Conservation (phyloP, 2,113 vertebrate species). For the Petrocephalus microphthalmus region DNA sequence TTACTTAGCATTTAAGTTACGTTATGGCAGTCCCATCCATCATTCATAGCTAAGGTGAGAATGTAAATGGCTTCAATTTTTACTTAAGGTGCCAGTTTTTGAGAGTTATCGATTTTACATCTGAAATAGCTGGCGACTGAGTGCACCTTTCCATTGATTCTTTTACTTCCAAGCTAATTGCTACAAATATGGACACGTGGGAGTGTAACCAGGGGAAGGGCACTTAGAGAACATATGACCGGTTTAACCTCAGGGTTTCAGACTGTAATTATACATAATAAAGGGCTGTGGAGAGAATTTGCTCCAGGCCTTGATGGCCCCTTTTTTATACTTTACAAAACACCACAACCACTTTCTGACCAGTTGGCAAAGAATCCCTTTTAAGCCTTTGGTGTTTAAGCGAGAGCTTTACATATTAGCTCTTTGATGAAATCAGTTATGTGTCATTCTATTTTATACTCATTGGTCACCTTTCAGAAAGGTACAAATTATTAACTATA, state of each 20-base stretch:
- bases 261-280: constrained; percentile 54
- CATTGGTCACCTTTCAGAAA: neutral
- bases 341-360: constrained; percentile 6
- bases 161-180: constrained; percentile 53
- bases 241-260: constrained; percentile 50
- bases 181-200: constrained; percentile 42
- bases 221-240: constrained; percentile 52
- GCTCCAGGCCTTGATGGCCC: constrained; percentile 33
- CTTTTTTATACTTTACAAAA: constrained; percentile 18
- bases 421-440: neutral
- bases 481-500: neutral
- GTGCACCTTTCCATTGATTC: constrained; percentile 46
- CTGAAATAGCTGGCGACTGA: constrained; percentile 23
- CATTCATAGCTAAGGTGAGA: neutral
- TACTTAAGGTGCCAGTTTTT: constrained; percentile 18
- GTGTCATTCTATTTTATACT: neutral
- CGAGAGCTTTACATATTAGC: neutral
- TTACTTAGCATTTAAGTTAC: neutral
- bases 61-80: neutral
- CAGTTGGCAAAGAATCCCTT: neutral
- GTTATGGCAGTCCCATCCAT: neutral
- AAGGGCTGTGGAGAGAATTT: constrained; percentile 41
- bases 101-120: constrained; percentile 53
- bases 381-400: neutral
- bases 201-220: constrained; percentile 45